Percentiles rank a stretch among this genome's conserved stretches.
Conservation (phyloP, 2,113 vertebrate species). For the Oceanodroma tethys region DNA sequence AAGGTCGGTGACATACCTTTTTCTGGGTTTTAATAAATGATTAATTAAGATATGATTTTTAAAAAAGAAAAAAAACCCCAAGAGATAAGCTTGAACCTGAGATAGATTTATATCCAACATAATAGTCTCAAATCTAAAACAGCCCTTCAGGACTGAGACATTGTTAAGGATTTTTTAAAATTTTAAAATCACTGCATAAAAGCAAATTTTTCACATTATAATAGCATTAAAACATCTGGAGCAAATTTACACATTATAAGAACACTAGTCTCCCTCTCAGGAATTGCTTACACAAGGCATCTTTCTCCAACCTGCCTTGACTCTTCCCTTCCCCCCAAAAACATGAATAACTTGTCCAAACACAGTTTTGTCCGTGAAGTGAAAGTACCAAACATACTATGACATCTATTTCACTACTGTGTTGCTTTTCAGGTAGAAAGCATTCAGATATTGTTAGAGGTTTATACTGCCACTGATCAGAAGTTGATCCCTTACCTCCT, state of each 20-base stretch:
- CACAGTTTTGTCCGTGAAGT: not conserved
- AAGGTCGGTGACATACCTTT: not conserved
- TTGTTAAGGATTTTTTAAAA: accelerated
- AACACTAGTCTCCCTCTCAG: not conserved
- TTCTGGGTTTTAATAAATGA: not conserved
- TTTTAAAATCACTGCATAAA: not conserved
- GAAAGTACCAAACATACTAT: not conserved
- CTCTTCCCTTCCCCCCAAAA: not conserved
- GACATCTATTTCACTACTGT: not conserved
- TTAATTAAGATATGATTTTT: not conserved
- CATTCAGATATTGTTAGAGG: not conserved
- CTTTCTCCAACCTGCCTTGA: not conserved
- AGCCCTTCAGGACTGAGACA: not conserved
- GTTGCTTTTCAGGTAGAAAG: not conserved
- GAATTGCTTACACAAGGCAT: not conserved
- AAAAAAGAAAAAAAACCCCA: not conserved
- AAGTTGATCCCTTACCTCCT: not conserved
- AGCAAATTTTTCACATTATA: not conserved
- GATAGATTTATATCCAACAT: not conserved
- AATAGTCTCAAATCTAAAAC: not conserved
- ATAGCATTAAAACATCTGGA: not conserved
- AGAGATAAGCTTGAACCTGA: not conserved
- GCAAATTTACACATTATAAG: not conserved
- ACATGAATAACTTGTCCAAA: not conserved
- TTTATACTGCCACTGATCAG: not conserved